A percentile compares a stretch with the other conserved stretches of the same genome.
Evolutionary conservation across 92 coral and sea anemone genomes (phyloP).

Genomic region (Plumapathes pennacea): DNA sequence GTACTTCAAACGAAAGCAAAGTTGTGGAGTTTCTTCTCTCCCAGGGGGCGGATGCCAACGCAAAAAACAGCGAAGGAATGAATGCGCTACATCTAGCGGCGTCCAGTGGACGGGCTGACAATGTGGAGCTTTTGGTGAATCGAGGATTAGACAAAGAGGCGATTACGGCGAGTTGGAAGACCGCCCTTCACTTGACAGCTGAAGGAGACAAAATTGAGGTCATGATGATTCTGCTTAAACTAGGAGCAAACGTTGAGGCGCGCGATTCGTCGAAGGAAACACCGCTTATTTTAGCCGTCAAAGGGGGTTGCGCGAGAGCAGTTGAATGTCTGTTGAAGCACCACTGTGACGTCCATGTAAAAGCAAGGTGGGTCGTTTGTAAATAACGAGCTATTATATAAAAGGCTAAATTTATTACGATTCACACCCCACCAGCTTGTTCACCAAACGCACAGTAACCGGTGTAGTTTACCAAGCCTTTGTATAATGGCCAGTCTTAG

Average conservation of each 20-base stretch:
- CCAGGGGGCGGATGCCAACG: constrained; percentile 6
- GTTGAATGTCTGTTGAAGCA: constrained; percentile 28
- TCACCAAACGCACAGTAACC: no score
- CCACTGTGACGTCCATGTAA: no score
- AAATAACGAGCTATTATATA: no score
- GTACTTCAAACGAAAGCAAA: constrained; percentile 12
- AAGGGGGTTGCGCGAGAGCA: constrained; percentile 3
- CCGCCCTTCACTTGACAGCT: constrained; percentile 26
- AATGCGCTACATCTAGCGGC: constrained; percentile 39
- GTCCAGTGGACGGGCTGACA: constrained; percentile 3
- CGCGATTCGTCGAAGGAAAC: constrained; percentile 35
- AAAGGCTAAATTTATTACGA: no score
- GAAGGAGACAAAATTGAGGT: constrained; percentile 18
- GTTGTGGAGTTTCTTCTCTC: constrained; percentile 19
- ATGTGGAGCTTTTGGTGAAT: constrained; percentile 5
- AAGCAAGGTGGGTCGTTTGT: no score
- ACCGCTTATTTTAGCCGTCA: constrained; percentile 23
- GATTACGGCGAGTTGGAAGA: constrained; percentile 22
- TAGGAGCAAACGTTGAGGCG: constrained; percentile 30
- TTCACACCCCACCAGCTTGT: no score
- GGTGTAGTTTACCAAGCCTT: no score
- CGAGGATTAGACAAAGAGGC: constrained; percentile 18
- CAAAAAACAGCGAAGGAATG: constrained; percentile 4
- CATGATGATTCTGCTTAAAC: constrained; percentile 17
- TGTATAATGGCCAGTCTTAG: no score